Evolutionary conservation across 2,113 vertebrate species (phyloP).

Genomic region (Catharus fuscescens): DNA sequence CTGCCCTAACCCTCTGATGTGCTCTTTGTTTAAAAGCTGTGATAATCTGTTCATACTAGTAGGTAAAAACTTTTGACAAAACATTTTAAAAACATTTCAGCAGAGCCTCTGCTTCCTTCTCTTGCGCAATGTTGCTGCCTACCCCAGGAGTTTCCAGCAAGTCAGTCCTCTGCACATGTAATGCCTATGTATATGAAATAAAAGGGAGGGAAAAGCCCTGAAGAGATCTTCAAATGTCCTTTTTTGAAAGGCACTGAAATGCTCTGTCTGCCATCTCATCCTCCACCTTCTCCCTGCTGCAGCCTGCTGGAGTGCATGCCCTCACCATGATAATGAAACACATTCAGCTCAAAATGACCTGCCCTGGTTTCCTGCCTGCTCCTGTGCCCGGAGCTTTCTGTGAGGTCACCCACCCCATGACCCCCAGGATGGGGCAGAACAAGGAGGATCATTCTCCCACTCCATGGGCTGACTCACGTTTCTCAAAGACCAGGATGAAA

Average conservation of each 20-base stretch:
- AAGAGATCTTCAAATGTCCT: not conserved
- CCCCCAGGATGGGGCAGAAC: not conserved
- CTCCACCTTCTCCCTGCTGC: not conserved
- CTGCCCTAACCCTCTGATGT: not conserved
- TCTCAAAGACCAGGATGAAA: not conserved
- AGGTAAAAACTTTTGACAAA: not conserved
- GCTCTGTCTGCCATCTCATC: not conserved
- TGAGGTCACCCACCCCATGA: not conserved
- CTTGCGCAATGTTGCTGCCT: not conserved
- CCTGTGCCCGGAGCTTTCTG: not conserved
- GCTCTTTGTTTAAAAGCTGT: not conserved
- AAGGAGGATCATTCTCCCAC: constrained; percentile 20
- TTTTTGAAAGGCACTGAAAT: not conserved
- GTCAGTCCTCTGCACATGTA: not conserved
- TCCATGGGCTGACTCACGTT: not conserved
- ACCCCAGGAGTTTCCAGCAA: not conserved
- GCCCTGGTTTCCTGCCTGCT: not conserved
- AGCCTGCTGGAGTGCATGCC: not conserved
- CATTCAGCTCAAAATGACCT: not conserved
- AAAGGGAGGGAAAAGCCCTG: not conserved
- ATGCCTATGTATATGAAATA: not conserved
- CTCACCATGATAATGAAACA: not conserved
- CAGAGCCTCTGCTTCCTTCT: not conserved
- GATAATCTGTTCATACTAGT: not conserved
- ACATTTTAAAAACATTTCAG: not conserved